Evolutionary conservation across 2,113 vertebrate genomes (phyloP).

Genomic region (Corythornis vintsioides): DNA sequence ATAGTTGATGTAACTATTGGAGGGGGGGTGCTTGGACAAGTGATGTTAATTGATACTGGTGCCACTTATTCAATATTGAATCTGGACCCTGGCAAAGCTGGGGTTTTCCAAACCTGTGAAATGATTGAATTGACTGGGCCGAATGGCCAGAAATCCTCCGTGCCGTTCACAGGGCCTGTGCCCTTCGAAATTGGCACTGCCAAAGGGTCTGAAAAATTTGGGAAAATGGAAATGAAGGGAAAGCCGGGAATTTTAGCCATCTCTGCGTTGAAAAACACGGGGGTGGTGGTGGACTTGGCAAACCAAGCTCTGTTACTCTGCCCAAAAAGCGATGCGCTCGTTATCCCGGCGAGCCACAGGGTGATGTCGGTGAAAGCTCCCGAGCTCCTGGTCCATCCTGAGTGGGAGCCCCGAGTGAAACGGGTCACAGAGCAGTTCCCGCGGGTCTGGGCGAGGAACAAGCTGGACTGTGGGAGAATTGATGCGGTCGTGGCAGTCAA

Average conservation of each 20-base stretch:
- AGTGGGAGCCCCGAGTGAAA: conserved; percentile 62
- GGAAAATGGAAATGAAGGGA: conserved; percentile 56
- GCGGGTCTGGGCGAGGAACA: conserved; percentile 48
- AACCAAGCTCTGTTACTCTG: conserved; percentile 19
- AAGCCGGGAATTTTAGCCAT: conserved; percentile 30
- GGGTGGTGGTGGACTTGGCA: conserved; percentile 54
- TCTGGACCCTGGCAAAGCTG: neutral
- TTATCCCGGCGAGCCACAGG: conserved; percentile 40
- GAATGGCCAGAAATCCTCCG: neutral
- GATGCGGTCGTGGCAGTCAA: neutral
- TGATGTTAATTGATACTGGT: conserved; percentile 67
- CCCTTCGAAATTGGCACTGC: conserved; percentile 59
- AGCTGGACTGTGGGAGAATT: conserved; percentile 50
- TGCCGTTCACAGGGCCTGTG: conserved; percentile 26
- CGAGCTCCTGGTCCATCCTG: conserved; percentile 22
- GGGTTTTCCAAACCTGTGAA: conserved; percentile 57
- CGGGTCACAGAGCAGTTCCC: conserved; percentile 40
- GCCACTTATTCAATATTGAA: conserved; percentile 61
- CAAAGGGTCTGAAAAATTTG: conserved; percentile 64
- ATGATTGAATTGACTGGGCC: conserved; percentile 10
- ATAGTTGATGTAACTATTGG: conserved; percentile 68
- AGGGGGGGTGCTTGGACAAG: conserved; percentile 72
- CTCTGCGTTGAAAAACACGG: neutral
- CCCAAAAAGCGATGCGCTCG: neutral
- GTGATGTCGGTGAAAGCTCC: conserved; percentile 61